Base-by-base conservation (phyloP, 2,888 invertebrate genomes). In the Erynnis tages region DNA sequence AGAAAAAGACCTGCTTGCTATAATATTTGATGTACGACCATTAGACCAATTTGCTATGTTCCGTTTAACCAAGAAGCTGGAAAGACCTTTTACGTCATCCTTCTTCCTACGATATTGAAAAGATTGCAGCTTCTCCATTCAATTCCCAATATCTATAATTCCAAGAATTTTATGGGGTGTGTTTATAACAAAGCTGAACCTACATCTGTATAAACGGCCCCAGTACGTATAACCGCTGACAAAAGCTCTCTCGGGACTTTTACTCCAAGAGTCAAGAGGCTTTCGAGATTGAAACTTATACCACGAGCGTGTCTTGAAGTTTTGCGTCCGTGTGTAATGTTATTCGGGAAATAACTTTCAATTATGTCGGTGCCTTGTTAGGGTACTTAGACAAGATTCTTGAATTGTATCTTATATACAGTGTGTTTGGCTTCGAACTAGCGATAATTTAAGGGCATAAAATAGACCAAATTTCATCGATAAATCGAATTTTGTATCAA, bases 241-340 rank as follows among this genome's bases (percentile, higher is more conserved):
- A 41, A 49, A 49, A 40, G 41, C 41, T 40, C 49, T 49, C 41
- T n/a, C 3, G 49, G 49, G 49, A 41, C 41, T 49, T 49, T 49
- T 41, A 34, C 41, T 34, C 41, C 41, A 29, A 23, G 32, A 23
- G 32, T 49, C 32, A 41, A 41, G 49, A 30, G 49, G 17, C 41
- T 40, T 34, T 49, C 49, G 8, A 49, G 41, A 41, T 49, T 49
- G 40, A 49, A 49, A 49, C 49, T 49, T 49, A 48, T 41, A 41
- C 32, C 25, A 4, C 34, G 25, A 21, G 32, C 40, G 32, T 32
- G 32, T 25, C 41, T 40, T 38, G 11, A 41, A 41, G 32, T 40
- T 40, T 6, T 10, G 13, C 32, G 14, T 48, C 11, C 23, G 30
- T 16, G 40, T 23, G 25, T 32, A 40, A 32, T 40, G 32, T 48